Conservation (phyloP, 92 coral and sea anemone genomes). For the Meandrina meandrites region DNA sequence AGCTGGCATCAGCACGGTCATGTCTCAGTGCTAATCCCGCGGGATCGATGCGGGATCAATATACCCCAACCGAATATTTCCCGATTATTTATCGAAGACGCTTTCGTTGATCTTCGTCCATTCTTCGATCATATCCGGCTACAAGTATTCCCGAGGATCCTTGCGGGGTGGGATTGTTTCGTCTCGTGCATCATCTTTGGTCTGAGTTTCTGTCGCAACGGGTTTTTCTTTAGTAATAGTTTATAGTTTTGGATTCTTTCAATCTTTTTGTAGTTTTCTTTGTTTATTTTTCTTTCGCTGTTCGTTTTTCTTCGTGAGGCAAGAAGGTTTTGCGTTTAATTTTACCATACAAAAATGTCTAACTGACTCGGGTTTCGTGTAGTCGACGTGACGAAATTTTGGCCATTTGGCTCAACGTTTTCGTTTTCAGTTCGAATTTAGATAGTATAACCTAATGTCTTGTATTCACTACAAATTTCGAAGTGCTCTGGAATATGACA, state of each 20-base stretch:
- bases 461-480: constrained; percentile 98
- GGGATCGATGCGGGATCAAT: neutral
- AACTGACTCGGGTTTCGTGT: neutral
- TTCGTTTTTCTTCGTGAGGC: neutral
- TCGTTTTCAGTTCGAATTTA: neutral
- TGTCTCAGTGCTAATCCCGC: neutral
- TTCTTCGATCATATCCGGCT: constrained; percentile 1
- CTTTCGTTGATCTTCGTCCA: constrained; percentile 1
- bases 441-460: constrained; percentile 61
- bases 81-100: neutral
- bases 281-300: neutral
- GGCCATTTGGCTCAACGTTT: constrained; percentile 6
- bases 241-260: neutral
- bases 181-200: constrained; percentile 1
- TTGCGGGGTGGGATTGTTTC: neutral
- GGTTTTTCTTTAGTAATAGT: constrained; percentile 1
- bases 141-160: constrained; percentile 22
- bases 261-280: neutral
- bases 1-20: too few species aligned
- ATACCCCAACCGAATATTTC: neutral
- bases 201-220: neutral
- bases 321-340: neutral
- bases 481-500: constrained; percentile 97
- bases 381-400: neutral
- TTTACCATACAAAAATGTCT: constrained; percentile 5